A percentile compares a stretch with the other conserved stretches of the same genome.
Evolutionary conservation across 2,797 vertebrate species (phyloP).

Genomic region (Babyrousa celebensis): DNA sequence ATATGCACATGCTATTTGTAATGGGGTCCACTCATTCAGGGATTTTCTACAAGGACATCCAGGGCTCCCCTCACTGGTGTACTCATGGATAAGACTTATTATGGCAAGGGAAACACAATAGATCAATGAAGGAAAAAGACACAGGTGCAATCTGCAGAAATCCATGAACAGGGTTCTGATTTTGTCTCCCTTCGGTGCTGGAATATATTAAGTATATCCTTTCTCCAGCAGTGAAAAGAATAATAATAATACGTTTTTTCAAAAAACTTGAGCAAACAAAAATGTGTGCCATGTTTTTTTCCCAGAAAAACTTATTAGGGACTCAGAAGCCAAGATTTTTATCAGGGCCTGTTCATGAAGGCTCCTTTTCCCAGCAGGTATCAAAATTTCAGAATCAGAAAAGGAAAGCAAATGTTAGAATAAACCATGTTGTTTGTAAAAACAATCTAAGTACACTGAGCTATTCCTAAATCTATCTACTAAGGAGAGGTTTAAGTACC

Average conservation of each 20-base stretch:
- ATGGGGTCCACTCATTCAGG: background rate
- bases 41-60: background rate
- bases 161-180: background rate
- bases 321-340: background rate
- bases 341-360: background rate
- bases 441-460: background rate
- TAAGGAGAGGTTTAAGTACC: background rate
- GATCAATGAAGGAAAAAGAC: background rate
- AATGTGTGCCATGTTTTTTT: background rate
- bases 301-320: background rate
- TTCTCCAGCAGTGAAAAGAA: background rate
- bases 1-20: background rate
- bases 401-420: background rate
- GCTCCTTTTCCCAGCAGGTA: background rate
- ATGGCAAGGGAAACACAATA: background rate
- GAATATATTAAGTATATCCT: background rate
- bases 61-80: background rate
- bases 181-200: background rate
- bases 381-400: background rate
- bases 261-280: background rate
- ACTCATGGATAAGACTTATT: background rate
- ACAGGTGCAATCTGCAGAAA: background rate
- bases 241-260: too few species aligned
- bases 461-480: background rate
- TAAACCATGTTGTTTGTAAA: background rate